Conservation (phyloP, 2,113 vertebrate species). For the Zosterops hypoxanthus region DNA sequence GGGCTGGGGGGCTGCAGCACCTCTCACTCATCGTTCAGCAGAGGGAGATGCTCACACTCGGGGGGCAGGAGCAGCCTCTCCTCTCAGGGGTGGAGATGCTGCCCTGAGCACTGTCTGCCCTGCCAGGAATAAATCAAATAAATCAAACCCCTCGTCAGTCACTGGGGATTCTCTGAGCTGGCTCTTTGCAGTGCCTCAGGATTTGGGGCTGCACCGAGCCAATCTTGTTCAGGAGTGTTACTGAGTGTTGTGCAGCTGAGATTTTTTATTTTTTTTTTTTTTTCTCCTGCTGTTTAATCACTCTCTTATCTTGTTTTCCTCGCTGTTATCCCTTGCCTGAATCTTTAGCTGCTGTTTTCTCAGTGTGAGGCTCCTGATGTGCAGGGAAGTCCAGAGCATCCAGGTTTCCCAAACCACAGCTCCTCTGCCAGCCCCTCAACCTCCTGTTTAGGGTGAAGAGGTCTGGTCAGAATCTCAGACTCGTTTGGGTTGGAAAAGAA, state of each 20-base stretch:
- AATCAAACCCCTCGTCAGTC: not conserved
- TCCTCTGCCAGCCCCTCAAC: not conserved
- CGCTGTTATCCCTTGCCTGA: not conserved
- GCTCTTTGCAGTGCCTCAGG: not conserved
- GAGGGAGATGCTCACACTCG: not conserved
- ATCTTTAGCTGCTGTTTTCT: not conserved
- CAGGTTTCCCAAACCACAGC: not conserved
- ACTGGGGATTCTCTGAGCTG: not conserved
- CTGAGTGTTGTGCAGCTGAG: not conserved
- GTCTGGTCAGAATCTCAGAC: not conserved
- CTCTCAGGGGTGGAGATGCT: not conserved
- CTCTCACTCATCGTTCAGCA: not conserved
- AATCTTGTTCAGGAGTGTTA: fast-evolving
- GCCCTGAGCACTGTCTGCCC: not conserved
- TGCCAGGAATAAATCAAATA: not conserved
- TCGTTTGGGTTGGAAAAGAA: not conserved
- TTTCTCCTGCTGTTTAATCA: not conserved
- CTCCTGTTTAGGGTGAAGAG: not conserved
- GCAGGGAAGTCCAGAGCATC: not conserved
- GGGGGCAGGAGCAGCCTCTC: not conserved
- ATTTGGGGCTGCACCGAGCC: not conserved
- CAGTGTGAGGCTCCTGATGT: not conserved
- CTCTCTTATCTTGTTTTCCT: not conserved
- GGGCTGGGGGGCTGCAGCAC: not conserved
- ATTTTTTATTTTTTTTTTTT: not conserved